Percentiles rank a stretch among this genome's conserved stretches.
Evolutionary conservation across 2,888 invertebrate genomes (phyloP).

Genomic region (Parthenolecanium corni): DNA sequence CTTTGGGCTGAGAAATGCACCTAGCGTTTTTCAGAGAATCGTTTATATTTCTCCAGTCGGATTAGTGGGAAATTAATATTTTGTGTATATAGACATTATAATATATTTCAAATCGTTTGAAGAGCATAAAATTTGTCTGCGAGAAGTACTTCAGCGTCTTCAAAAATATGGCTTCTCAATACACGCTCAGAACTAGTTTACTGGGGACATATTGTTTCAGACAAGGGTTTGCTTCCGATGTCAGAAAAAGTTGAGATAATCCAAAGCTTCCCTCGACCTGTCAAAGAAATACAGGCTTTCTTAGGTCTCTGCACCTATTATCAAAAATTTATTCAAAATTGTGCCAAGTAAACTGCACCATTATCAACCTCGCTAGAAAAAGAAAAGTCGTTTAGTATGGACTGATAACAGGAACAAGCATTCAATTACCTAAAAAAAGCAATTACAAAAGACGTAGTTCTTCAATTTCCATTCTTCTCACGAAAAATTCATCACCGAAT

Average conservation of each 20-base stretch:
- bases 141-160: conserved; percentile 22
- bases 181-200: conserved; percentile 13
- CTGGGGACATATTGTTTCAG: conserved; percentile 30
- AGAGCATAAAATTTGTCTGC: conserved; percentile 8
- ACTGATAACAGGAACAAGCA: background rate
- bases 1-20: no score
- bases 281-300: conserved; percentile 33
- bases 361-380: background rate
- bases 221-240: conserved; percentile 28
- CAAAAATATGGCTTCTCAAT: conserved; percentile 8
- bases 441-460: no score
- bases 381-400: background rate
- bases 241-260: conserved; percentile 26
- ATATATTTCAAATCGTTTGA: conserved; percentile 21
- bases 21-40: conserved; percentile 35
- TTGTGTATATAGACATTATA: conserved; percentile 32
- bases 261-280: conserved; percentile 25
- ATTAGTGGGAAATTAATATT: conserved; percentile 31
- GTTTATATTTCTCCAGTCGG: conserved; percentile 36
- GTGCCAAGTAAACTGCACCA: conserved; percentile 4
- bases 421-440: no score
- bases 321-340: conserved; percentile 25
- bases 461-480: no score
- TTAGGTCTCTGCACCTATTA: conserved; percentile 35
- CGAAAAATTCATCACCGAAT: no score